Percentiles rank a stretch among this genome's conserved stretches.
phyloP scores from a whole-genome alignment of 2,888 invertebrate species.

The Atrina japonica region DNA sequence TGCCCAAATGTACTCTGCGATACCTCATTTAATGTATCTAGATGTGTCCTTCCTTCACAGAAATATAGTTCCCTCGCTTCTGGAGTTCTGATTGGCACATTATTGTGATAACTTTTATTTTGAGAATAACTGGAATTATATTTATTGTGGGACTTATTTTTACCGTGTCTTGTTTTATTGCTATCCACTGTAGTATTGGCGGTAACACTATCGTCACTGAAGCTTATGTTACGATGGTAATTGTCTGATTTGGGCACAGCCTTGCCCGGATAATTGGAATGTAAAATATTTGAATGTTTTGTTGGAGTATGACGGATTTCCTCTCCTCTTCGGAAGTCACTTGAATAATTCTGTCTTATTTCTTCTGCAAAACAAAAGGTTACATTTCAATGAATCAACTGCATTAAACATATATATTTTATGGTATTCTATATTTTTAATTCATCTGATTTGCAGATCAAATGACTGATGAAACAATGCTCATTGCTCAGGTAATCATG shows the following conservation, averaged over 20 bases:
- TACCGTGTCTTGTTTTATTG: conserved; percentile 46
- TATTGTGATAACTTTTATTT: conserved; percentile 2
- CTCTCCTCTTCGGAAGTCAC: conserved; percentile 18
- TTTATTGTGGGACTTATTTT: conserved; percentile 20
- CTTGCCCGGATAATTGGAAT: conserved; percentile 40
- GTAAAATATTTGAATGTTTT: conserved; percentile 36
- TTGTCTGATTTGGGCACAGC: conserved; percentile 38
- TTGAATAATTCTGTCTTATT: conserved; percentile 38
- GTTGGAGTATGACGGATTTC: conserved; percentile 17
- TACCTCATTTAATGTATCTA: conserved; percentile 55
- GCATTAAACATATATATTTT: too few species aligned
- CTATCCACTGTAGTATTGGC: conserved; percentile 67
- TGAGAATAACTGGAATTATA: conserved; percentile 27
- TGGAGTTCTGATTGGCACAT: conserved; percentile 3
- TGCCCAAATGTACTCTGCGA: conserved; percentile 61
- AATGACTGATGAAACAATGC: too few species aligned
- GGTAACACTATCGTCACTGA: conserved; percentile 74
- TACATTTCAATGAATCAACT: too few species aligned
- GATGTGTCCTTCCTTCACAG: conserved; percentile 46
- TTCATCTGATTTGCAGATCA: too few species aligned
- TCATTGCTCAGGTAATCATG: too few species aligned
- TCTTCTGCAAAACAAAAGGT: conserved; percentile 50
- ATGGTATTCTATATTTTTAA: too few species aligned
- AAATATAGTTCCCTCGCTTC: conserved; percentile 46
- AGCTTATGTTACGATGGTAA: conserved; percentile 69